Evolutionary conservation across 2,113 vertebrate species (phyloP), one percentile per base, ranked within the genome.

Genomic region (Podarcis muralis): DNA sequence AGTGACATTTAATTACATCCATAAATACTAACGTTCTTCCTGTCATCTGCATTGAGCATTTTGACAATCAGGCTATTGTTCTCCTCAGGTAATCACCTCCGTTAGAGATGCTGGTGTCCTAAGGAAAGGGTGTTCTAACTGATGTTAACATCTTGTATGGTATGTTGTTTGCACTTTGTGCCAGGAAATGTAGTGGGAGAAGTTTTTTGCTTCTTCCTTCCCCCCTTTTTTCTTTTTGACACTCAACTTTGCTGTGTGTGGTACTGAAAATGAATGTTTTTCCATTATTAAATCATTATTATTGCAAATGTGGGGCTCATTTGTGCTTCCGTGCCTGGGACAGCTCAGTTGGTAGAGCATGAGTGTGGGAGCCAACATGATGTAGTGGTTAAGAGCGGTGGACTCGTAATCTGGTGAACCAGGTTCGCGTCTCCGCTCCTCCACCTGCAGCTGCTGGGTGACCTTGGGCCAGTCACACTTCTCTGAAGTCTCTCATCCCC

Each of bases 1-100:
- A 95, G 78, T 57, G 13, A 86, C 84, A 85, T 74, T 90, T 93
- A 92, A 95, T 93, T 93, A 89, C 93, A 94, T 82, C 87, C 87
- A 88, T 62, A 80, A 86, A 59, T 87, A 87, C 83, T 35, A 84
- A 87, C 84, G 16, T 0, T 89, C 87, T 87, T 92, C 90, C 93
- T 53, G 82, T 78, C 57, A 90, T 43, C 72, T 92, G 76, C 32
- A 76, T 85, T 53, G 4, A 90, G 78, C 32, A 77, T 87, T 92
- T 80, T 92, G 88, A 90, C n/a, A 92, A 88, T 88, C 16, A 53
- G 40, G 25, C 20, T 65, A 85, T 92, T 94, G 91, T 93, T 86
- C 90, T 1, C 12, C 30, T 81, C 84, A 22, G n/a, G 77, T 74
- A 92, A 92, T 91, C 87, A 75, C n/a, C 1, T 87, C 85, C 88